Percentiles rank a stretch among this genome's conserved stretches.
phyloP scores from a whole-genome alignment of 2,888 invertebrate species.

The Drepana falcataria region DNA sequence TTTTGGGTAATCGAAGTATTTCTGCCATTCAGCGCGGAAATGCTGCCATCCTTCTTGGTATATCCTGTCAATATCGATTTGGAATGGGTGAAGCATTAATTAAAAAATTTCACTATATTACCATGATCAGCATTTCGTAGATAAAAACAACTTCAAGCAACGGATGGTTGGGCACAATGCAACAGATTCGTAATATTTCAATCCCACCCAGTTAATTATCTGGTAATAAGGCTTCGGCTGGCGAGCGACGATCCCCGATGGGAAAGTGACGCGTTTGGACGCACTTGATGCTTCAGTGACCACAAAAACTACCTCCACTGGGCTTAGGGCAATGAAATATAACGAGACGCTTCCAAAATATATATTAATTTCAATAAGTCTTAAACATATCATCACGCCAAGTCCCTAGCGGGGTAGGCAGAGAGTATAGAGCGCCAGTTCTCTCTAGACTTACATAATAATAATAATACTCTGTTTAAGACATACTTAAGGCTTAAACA shows the following conservation, averaged over 20 bases:
- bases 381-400: no score
- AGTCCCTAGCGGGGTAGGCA: no score
- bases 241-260: conserved; percentile 41
- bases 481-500: no score
- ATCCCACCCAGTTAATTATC: conserved; percentile 40
- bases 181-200: conserved; percentile 17
- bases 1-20: no score
- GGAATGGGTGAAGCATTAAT: not conserved
- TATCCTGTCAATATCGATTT: no score
- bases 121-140: not conserved
- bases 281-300: conserved; percentile 65
- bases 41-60: no score
- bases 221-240: conserved; percentile 57
- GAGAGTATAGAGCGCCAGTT: no score
- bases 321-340: conserved; percentile 19
- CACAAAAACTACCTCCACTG: conserved; percentile 59
- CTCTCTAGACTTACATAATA: no score
- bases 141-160: not conserved
- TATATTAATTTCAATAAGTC: no score
- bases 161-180: conserved; percentile 1
- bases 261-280: conserved; percentile 64
- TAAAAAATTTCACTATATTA: not conserved
- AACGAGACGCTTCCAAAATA: conserved; percentile 28
- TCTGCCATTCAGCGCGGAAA: no score
- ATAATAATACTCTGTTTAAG: no score